phyloP scores from a whole-genome alignment of 2,888 invertebrate genomes.

The Brachylomia viminalis region DNA sequence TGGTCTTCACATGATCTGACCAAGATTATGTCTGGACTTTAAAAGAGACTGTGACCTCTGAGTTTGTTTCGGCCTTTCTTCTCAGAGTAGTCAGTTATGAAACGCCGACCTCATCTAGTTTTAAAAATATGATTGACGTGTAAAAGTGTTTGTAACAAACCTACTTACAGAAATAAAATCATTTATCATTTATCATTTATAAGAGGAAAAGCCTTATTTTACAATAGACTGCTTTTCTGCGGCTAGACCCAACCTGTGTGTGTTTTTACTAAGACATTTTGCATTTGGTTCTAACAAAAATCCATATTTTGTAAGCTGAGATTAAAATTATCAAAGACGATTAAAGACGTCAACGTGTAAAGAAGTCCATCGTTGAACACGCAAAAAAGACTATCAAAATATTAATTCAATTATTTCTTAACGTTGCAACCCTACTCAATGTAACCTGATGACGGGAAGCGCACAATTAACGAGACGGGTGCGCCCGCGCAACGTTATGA shows the following conservation, averaged over 20 bases:
- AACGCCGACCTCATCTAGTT: too few relatives aligned
- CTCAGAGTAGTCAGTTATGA: too few relatives aligned
- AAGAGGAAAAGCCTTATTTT: background rate
- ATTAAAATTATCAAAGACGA: background rate
- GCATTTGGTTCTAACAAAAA: background rate
- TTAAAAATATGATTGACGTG: too few relatives aligned
- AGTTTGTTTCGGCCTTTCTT: too few relatives aligned
- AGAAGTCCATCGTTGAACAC: background rate
- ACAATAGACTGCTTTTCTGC: background rate
- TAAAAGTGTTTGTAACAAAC: too few relatives aligned
- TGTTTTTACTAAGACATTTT: background rate
- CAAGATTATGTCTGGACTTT: too few relatives aligned
- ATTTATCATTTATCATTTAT: too few relatives aligned
- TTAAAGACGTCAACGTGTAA: background rate
- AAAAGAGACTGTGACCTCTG: too few relatives aligned
- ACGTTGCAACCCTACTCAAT: slow-evolving; percentile 55
- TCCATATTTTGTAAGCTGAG: background rate
- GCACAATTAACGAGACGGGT: slow-evolving; percentile 73
- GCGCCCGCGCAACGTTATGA: slow-evolving; percentile 61
- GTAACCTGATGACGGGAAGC: slow-evolving; percentile 76
- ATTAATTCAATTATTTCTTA: background rate
- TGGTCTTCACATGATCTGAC: too few relatives aligned
- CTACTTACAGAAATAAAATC: too few relatives aligned
- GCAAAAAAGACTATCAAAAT: background rate
- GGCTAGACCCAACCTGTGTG: background rate